Conservation (phyloP, 2,797 vertebrate species). For the Chaetophractus vellerosus region DNA sequence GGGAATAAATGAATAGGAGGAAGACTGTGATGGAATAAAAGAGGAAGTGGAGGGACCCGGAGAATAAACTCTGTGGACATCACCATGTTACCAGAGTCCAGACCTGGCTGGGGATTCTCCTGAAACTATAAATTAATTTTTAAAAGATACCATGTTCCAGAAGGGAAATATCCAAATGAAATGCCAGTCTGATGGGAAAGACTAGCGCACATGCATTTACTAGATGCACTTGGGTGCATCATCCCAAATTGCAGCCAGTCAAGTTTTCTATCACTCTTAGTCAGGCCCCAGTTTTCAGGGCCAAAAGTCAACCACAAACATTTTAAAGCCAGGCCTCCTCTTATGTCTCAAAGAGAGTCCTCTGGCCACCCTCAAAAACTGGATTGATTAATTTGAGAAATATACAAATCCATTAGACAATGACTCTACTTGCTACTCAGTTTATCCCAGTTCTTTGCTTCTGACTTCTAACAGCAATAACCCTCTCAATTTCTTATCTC, state of each 20-base stretch:
- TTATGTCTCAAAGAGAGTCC: not conserved
- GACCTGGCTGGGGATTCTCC: slow-evolving; percentile 8
- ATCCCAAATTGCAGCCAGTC: not conserved
- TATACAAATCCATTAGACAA: not conserved
- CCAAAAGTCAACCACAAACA: not conserved
- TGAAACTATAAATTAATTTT: not conserved
- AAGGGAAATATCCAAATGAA: slow-evolving; percentile 43
- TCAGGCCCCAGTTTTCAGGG: not conserved
- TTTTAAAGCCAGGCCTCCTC: not conserved
- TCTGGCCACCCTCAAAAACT: not conserved
- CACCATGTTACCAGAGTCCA: not conserved
- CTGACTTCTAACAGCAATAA: slow-evolving; percentile 17
- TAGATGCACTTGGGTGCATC: not conserved
- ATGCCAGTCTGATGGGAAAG: not conserved
- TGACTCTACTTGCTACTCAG: not conserved
- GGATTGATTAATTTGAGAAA: not conserved
- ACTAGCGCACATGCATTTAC: not conserved
- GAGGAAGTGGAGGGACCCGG: not conserved
- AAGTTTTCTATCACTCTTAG: not conserved
- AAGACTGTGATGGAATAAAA: not conserved
- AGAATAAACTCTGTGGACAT: not conserved
- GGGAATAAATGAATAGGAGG: not conserved
- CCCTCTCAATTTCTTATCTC: slow-evolving; percentile 25
- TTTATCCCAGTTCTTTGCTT: slow-evolving; percentile 22
- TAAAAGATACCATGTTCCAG: not conserved